phyloP scores from a whole-genome alignment of 2,113 vertebrate genomes.

The Hymenochirus boettgeri region DNA sequence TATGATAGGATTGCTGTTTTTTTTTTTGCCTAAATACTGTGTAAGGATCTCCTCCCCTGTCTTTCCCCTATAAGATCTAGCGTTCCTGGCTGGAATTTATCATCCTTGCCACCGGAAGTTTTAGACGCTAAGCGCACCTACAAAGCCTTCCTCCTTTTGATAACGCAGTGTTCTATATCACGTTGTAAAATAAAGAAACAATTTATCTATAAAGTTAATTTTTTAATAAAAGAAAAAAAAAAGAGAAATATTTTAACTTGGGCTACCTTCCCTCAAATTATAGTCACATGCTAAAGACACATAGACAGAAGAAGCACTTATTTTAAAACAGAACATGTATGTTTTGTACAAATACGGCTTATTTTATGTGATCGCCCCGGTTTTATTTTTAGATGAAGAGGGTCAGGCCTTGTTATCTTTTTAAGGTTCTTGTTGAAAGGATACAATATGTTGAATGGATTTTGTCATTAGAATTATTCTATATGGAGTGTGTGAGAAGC shows the following conservation, averaged over 20 bases:
- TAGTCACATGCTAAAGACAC: constrained; percentile 50
- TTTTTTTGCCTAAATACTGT: constrained; percentile 46
- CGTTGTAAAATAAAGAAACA: constrained; percentile 66
- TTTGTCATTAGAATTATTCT: neutral
- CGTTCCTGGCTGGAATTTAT: constrained; percentile 44
- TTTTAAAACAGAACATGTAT: constrained; percentile 64
- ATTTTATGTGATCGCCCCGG: constrained; percentile 50
- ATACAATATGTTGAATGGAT: neutral
- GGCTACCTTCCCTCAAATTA: constrained; percentile 51
- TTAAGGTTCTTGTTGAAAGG: neutral
- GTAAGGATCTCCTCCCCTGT: constrained; percentile 45
- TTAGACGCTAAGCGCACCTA: constrained; percentile 49
- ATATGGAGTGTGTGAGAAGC: neutral
- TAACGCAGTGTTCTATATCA: constrained; percentile 65
- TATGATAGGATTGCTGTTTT: constrained; percentile 45
- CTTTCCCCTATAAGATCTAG: constrained; percentile 24
- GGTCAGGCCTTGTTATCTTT: neutral
- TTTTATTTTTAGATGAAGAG: neutral
- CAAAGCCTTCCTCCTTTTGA: constrained; percentile 72
- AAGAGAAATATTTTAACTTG: constrained; percentile 50
- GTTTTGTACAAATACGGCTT: constrained; percentile 63
- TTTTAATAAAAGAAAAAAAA: constrained; percentile 62
- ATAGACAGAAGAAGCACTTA: constrained; percentile 54
- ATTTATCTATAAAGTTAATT: constrained; percentile 72
- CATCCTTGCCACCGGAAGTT: constrained; percentile 43